Base-by-base conservation (phyloP, 2,113 vertebrate species). In the Tragelaphus scriptus region DNA sequence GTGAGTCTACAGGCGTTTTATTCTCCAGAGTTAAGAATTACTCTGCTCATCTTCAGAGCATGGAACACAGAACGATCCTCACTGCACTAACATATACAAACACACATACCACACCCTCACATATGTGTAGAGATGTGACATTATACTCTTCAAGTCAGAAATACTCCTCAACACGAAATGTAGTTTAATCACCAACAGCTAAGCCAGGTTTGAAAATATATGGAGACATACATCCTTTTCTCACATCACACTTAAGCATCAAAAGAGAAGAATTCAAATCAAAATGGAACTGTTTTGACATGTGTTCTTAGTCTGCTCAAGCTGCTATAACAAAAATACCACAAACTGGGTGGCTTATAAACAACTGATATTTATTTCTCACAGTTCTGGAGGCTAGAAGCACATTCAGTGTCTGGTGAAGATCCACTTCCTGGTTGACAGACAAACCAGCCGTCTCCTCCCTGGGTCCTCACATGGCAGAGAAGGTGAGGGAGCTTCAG, bases 151-250 rank as follows among this genome's bases (percentile, higher is more conserved):
- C 71, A 91, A 87, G 65, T 98, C 58, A 92, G 3, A 86, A 96
- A 32, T 95, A 75, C 25, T 92, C 32, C 82, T 51, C 0, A 0
- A 97, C 63, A 97, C 6, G 21, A 94, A 91, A 68, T 86, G 14
- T 88, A 28, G 68, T 92, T 75, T 97, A 40, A 93, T 91, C 93
- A 2, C 92, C 59, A 77, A 89, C 97, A 97, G 91, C 17, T 92
- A 68, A 81, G 91, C 26, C 96, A 91, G 95, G 79, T 49, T 75
- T 92, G 80, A 97, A 97, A 97, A 98, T 63, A 51, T 53, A 93
- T 75, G 28, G 94, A 98, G 97, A 85, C 36, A 94, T 23, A 51
- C 58, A 95, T 53, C 25, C 79, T 96, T 96, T 85, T 71, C 88
- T 85, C 90, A 97, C 25, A 75, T 88, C 47, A 47, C 77, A 58